Conservation (phyloP, 2,797 vertebrate species). For the Halcyon chelicuti region DNA sequence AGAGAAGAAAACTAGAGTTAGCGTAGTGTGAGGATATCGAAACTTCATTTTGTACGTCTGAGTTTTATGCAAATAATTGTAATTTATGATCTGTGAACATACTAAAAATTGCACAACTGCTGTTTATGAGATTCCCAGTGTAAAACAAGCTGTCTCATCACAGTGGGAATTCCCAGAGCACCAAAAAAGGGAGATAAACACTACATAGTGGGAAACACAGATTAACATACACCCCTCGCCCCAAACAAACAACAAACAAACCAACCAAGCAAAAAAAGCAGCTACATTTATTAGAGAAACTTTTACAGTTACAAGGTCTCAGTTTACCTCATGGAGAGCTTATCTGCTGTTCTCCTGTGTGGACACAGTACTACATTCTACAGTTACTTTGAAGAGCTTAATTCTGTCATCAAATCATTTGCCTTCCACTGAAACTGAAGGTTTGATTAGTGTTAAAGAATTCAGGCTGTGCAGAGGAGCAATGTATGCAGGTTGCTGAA, state of each 20-base stretch:
- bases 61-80: background rate
- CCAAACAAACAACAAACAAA: background rate
- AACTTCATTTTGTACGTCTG: background rate
- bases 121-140: background rate
- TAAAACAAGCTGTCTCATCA: background rate
- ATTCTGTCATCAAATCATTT: background rate
- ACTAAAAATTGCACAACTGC: background rate
- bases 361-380: background rate
- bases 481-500: rapidly evolving
- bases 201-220: background rate
- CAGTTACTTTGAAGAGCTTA: background rate
- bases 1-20: background rate
- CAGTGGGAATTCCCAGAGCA: background rate
- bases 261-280: background rate
- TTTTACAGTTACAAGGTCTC: background rate
- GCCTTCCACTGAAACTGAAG: background rate
- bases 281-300: background rate
- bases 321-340: background rate
- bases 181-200: background rate
- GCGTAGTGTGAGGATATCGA: background rate
- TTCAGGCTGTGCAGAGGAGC: background rate
- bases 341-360: background rate
- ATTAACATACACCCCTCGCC: background rate
- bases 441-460: background rate
- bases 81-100: slow-evolving; percentile 6